phyloP scores from a whole-genome alignment of 1,140 invertebrate species.

The Theocolax elegans region DNA sequence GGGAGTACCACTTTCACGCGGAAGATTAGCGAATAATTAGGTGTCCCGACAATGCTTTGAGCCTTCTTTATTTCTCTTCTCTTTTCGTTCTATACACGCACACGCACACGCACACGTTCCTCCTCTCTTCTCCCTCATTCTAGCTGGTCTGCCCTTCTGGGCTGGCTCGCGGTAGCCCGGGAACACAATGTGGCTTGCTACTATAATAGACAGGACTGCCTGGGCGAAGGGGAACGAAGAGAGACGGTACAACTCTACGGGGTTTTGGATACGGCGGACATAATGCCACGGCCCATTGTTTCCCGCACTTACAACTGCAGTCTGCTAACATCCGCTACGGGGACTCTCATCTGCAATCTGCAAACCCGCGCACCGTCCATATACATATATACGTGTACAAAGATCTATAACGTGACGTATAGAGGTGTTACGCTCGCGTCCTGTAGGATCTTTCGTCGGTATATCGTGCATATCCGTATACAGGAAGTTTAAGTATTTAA shows the following conservation, averaged over 20 bases:
- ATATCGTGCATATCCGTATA: too few relatives aligned
- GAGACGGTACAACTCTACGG: slow-evolving; percentile 59
- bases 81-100: too few relatives aligned
- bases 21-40: slow-evolving; percentile 64
- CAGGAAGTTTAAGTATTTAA: too few relatives aligned
- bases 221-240: slow-evolving; percentile 34
- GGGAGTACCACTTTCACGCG: slow-evolving; percentile 47
- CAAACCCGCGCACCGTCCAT: too few relatives aligned
- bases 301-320: slow-evolving; percentile 56
- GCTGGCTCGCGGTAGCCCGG: slow-evolving; percentile 51
- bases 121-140: background rate
- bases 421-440: too few relatives aligned
- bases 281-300: slow-evolving; percentile 63
- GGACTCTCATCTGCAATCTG: slow-evolving; percentile 64
- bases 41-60: slow-evolving; percentile 58
- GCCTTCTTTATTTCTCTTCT: slow-evolving; percentile 2
- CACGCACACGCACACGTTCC: too few relatives aligned
- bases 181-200: slow-evolving; percentile 61
- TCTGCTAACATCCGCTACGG: slow-evolving; percentile 62
- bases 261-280: slow-evolving; percentile 63
- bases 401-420: too few relatives aligned
- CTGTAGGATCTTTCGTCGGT: too few relatives aligned
- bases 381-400: too few relatives aligned
- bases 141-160: background rate
- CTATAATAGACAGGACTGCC: slow-evolving; percentile 46